phyloP scores from a whole-genome alignment of 1,140 invertebrate genomes.

The Cydia pomonella region DNA sequence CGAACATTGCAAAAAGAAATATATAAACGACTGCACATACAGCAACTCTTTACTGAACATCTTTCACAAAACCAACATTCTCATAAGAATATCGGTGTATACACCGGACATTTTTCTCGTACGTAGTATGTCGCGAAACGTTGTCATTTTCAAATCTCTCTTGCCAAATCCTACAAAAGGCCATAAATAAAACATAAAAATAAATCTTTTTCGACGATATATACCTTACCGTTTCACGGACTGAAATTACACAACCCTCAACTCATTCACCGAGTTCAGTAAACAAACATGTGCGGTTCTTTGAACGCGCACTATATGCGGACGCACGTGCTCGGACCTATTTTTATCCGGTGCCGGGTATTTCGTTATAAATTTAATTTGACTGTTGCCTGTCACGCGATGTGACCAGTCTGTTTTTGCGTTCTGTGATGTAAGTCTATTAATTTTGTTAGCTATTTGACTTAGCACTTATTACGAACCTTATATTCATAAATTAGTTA shows the following conservation, averaged over 20 bases:
- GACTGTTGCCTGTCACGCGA: not conserved
- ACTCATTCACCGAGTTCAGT: conserved; percentile 26
- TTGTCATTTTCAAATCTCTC: too few relatives aligned
- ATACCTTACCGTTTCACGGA: not conserved
- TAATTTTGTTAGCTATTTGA: not conserved
- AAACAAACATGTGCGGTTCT: conserved; percentile 25
- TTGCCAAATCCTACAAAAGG: too few relatives aligned
- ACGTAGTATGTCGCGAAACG: too few relatives aligned
- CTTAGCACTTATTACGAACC: not conserved
- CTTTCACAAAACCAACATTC: too few relatives aligned
- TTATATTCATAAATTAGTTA: too few relatives aligned
- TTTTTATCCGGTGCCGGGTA: conserved; percentile 18
- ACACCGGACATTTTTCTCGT: too few relatives aligned
- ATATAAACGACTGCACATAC: too few relatives aligned
- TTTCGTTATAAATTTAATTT: conserved; percentile 1
- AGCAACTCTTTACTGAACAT: too few relatives aligned
- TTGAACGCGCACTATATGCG: conserved; percentile 20
- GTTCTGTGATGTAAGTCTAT: not conserved
- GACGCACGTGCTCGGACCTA: conserved; percentile 15
- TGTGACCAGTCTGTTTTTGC: not conserved
- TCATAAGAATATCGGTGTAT: too few relatives aligned
- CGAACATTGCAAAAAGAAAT: too few relatives aligned
- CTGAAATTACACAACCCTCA: conserved; percentile 5
- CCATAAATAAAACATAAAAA: too few relatives aligned
- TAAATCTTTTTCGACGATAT: too few relatives aligned